Evolutionary conservation across 2,113 vertebrate species (phyloP).

Genomic region (Terrapene triunguis): DNA sequence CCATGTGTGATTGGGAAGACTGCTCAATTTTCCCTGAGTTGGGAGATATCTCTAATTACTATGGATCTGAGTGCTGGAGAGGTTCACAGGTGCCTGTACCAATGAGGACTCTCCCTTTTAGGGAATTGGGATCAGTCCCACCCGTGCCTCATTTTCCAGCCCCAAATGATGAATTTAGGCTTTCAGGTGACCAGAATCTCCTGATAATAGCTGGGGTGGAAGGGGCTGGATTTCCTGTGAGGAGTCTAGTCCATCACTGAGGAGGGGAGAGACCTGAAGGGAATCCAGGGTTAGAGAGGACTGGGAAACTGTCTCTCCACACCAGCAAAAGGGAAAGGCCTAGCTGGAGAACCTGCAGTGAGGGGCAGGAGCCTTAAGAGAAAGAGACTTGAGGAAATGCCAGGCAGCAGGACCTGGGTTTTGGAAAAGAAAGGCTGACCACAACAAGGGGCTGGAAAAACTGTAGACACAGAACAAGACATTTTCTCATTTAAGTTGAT

Average conservation of each 20-base stretch:
- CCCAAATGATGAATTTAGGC: neutral
- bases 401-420: neutral
- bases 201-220: neutral
- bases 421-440: neutral
- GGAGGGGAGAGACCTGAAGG: neutral
- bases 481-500: neutral
- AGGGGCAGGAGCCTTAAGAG: neutral
- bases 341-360: neutral
- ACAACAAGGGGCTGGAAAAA: neutral
- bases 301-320: too few species aligned
- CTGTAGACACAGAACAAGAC: neutral
- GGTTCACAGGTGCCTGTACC: neutral
- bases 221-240: too few species aligned
- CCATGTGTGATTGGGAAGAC: constrained; percentile 14
- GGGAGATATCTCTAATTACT: neutral
- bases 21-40: neutral
- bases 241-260: neutral
- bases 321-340: neutral
- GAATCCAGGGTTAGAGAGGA: too few species aligned
- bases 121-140: neutral
- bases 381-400: neutral
- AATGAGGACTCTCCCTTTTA: neutral
- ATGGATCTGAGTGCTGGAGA: neutral
- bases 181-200: neutral
- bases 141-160: neutral